Base-by-base conservation (phyloP, 2,888 invertebrate genomes). In the Drosophila nr. medialis region DNA sequence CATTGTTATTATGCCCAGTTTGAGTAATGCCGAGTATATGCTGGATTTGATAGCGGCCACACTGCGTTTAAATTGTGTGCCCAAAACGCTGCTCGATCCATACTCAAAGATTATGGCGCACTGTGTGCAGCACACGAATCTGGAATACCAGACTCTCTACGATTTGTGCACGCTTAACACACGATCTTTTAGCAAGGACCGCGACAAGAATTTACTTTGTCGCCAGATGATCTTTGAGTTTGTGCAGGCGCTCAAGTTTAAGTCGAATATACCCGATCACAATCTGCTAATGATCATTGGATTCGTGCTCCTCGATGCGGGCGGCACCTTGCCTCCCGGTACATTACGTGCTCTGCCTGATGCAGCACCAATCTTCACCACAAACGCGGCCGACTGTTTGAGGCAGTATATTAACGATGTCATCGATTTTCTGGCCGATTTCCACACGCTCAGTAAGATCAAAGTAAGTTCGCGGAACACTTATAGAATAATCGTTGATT, bases 381-480 rank as follows among this genome's bases (percentile, higher is more conserved):
- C 98, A 2, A 98, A 97, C 82, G 97, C 98, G 0, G 96, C 98
- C 3, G 99, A 99, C 93, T 98, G 98, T 90, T 96, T 99, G 95
- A 94, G 97, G 32, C 96, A 97, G 67, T 97, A 99, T 92, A 94
- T 99, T 64, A 95, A 96, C 29, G 99, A 99, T 93, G 96, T 98
- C 80, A 94, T 99, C 49, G 99, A 99, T 77, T 97, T 99, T 92
- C 94, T 99, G 75, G 96, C 98, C 13, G 99, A 99, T 93, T 97
- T 99, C 77, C 98, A 99, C 91, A 97, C 99, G 1, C 94, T 99
- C 64, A 97, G 97, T 85, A 99, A 99, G 94, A 96, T 99, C 79
- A 99, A 99, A 96, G 98, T 98, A 92, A 67, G 76, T 36, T 2
- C 1, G 24, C 15, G 4, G 0, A 2, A 21, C 15, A 24, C 29